Base-by-base conservation (phyloP, 2,797 vertebrate species). In the Typhlichthys eigenmanni region DNA sequence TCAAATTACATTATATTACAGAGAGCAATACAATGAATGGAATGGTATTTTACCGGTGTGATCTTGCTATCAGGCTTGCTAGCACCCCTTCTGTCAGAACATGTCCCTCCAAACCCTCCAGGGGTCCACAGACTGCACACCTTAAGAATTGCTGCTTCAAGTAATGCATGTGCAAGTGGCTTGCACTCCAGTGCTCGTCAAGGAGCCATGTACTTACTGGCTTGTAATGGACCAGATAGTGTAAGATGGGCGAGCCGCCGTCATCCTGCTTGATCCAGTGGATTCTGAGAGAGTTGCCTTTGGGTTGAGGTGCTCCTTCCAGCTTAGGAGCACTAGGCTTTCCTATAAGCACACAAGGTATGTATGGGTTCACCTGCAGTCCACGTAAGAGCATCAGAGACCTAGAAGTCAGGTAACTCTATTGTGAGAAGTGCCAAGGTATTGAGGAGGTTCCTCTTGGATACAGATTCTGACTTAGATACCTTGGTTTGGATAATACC, bases 221-320 rank as follows among this genome's bases (percentile, higher is more conserved):
- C 88, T 93, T 95, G 84, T 96, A 98, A 68, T 90, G 94, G 88
- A 98, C 86, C 62, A 98, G 93, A 82, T 98, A 99, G 77, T 98
- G 96, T 58, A 94, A 87, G 78, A 99, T 98, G 2, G 96, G 95
- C 2, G 95, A 98, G 64, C 97, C 97, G 0, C 98, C 98, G 1
- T 99, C 98, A 2, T 99, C 98, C 86, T 99, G 98, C 87, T 97
- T 97, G 88, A 94, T 94, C 92, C 92, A 93, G 55, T 92, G 94
- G 72, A 98, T 91, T 81, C 94, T 97, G 53, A 96, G 87, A 49
- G 94, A 93, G 89, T 98, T 98, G 17, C 98, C 96, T 24, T 94
- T 95, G 38, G 94, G 93, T 74, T 95, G 93, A 82, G 95, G 88
- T 17, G 87, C 84, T 6, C 94, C 94, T 80, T 96, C 93, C 8